These are phyloP conservation scores for Notodonta ziczac DNA, from an alignment of 2,888 invertebrate species.

Conservation along the genomic window DNA sequence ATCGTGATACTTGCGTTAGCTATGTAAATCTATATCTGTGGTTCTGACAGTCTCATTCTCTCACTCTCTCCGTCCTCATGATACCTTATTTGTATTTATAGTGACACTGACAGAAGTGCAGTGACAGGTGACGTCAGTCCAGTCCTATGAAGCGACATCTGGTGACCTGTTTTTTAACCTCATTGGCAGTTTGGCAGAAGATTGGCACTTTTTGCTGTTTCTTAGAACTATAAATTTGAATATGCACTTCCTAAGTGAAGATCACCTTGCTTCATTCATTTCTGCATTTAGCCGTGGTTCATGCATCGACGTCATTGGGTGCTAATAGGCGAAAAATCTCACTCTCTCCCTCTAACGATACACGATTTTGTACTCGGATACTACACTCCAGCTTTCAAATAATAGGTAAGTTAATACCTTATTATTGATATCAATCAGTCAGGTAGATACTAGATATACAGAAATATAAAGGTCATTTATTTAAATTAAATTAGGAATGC, in stretches of 20 bases:
- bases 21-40: too few relatives aligned
- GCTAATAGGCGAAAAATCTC: slow-evolving; percentile 17
- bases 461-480: too few relatives aligned
- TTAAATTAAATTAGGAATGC: too few relatives aligned
- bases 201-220: neutral
- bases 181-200: neutral
- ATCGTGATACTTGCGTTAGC: too few relatives aligned
- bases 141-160: too few relatives aligned
- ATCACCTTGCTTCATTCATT: slow-evolving; percentile 27
- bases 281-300: slow-evolving; percentile 20
- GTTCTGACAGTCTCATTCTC: too few relatives aligned
- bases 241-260: slow-evolving; percentile 12
- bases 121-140: too few relatives aligned
- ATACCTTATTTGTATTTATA: too few relatives aligned
- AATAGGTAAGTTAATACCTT: neutral
- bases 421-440: neutral
- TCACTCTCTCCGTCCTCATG: too few relatives aligned
- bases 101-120: too few relatives aligned
- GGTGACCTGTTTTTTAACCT: neutral
- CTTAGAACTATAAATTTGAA: slow-evolving; percentile 5
- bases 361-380: neutral
- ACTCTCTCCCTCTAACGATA: neutral
- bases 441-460: too few relatives aligned
- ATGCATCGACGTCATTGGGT: slow-evolving; percentile 18
- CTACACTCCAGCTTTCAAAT: too few relatives aligned